A percentile compares a stretch with the other conserved stretches of the same genome.
These are phyloP conservation scores for Homalodisca vitripennis DNA, from an alignment of 1,140 invertebrate species.

Conservation along the genomic window DNA sequence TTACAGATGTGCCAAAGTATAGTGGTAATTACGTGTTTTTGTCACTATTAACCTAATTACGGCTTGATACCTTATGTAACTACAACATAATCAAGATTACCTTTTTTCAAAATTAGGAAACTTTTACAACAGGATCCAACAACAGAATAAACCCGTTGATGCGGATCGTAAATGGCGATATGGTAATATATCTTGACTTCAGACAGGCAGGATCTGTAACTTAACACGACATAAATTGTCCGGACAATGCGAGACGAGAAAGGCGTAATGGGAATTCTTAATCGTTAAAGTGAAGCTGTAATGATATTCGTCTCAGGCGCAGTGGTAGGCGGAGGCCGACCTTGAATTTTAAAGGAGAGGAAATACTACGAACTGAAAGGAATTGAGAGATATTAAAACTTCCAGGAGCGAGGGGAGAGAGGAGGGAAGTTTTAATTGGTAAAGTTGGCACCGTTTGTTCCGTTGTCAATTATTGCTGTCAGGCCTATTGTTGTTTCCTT, in stretches of 20 bases:
- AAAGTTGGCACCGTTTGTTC: conserved; percentile 22
- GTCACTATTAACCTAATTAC: too few species aligned
- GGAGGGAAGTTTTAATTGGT: conserved; percentile 25
- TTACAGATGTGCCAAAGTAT: too few species aligned
- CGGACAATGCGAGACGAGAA: background rate
- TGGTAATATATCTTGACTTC: too few species aligned
- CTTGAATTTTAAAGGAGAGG: background rate
- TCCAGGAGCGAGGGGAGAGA: conserved; percentile 2
- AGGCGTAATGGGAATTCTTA: conserved; percentile 24
- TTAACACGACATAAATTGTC: conserved; percentile 13
- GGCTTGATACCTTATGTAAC: too few species aligned
- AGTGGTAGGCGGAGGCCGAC: background rate
- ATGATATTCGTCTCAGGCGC: conserved; percentile 18
- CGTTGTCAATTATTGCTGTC: conserved; percentile 19
- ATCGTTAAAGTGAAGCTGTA: conserved; percentile 20
- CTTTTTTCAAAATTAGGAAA: too few species aligned
- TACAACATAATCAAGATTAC: too few species aligned
- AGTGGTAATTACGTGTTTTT: too few species aligned
- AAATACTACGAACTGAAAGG: background rate
- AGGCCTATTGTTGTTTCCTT: background rate
- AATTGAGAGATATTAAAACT: conserved; percentile 8
- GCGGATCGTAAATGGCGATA: too few species aligned
- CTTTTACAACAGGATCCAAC: too few species aligned
- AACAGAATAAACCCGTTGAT: too few species aligned
- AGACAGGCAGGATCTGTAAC: background rate